These are phyloP conservation scores for Caenorhabditis latens DNA, from an alignment of 1,140 invertebrate genomes.

Conservation along the genomic window DNA sequence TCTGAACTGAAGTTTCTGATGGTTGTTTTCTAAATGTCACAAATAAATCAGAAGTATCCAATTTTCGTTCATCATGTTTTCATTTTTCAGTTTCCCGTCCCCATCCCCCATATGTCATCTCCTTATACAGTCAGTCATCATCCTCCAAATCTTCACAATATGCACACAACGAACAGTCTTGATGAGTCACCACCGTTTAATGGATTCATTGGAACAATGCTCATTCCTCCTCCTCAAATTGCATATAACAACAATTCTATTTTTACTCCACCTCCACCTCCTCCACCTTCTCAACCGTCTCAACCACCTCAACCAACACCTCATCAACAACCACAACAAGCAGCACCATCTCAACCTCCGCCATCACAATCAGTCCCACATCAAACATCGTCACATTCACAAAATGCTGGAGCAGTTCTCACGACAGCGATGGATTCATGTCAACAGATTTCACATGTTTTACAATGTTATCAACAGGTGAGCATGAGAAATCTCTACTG, in stretches of 20 bases:
- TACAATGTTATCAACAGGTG: conserved; percentile 83
- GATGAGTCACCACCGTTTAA: conserved; percentile 15
- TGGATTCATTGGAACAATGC: neutral
- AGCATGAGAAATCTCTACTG: neutral
- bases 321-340: neutral
- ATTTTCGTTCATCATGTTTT: neutral
- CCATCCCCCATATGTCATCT: conserved; percentile 30
- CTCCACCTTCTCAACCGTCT: neutral
- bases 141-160: neutral
- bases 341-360: neutral
- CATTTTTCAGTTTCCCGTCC: conserved; percentile 19
- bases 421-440: conserved; percentile 64
- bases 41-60: neutral
- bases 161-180: neutral
- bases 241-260: conserved; percentile 1
- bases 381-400: neutral
- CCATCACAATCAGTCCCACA: neutral
- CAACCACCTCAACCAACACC: neutral
- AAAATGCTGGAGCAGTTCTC: conserved; percentile 16
- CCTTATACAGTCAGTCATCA: conserved; percentile 5
- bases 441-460: conserved; percentile 61
- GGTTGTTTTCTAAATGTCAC: too few relatives aligned
- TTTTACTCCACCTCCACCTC: neutral
- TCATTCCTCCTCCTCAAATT: neutral
- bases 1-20: too few relatives aligned